phyloP scores from a whole-genome alignment of 1,140 invertebrate species.

The Ceratosolen fusciceps region DNA sequence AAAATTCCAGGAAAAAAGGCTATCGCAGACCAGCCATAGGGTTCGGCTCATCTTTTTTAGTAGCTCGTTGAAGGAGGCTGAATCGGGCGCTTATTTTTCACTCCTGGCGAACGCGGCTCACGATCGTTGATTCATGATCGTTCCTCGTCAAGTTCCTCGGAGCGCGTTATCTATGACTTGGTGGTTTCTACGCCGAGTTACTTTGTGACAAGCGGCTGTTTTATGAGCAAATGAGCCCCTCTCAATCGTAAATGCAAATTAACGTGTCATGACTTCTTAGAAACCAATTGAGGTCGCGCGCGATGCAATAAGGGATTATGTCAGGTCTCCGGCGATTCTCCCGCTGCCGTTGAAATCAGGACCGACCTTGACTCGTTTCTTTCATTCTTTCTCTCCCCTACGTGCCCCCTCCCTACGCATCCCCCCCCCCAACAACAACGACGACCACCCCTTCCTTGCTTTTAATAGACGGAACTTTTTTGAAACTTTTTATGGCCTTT shows the following conservation, averaged over 20 bases:
- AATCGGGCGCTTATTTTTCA: not conserved
- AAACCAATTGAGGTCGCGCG: not conserved
- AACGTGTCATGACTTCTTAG: constrained; percentile 9
- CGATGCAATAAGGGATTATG: constrained; percentile 2
- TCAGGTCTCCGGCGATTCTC: not conserved
- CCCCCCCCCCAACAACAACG: too few species aligned
- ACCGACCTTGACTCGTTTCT: too few species aligned
- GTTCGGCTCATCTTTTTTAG: not conserved
- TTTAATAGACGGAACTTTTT: not conserved
- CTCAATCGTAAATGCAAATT: constrained; percentile 17
- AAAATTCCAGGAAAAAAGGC: constrained; percentile 17
- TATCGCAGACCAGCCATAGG: not conserved
- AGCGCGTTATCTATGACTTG: not conserved
- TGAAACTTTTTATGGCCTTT: not conserved
- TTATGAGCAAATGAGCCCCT: not conserved
- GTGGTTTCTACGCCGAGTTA: not conserved
- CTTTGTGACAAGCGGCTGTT: not conserved
- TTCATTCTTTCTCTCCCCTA: too few species aligned
- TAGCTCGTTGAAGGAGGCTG: not conserved
- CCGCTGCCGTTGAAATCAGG: not conserved
- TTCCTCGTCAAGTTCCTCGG: not conserved
- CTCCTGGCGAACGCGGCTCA: not conserved
- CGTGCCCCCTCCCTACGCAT: too few species aligned
- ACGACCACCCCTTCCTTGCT: not conserved
- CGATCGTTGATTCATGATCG: constrained; percentile 16